A percentile compares a stretch with the other conserved stretches of the same genome.
phyloP scores from a whole-genome alignment of 2,888 invertebrate genomes.

The Ochropleura plecta region DNA sequence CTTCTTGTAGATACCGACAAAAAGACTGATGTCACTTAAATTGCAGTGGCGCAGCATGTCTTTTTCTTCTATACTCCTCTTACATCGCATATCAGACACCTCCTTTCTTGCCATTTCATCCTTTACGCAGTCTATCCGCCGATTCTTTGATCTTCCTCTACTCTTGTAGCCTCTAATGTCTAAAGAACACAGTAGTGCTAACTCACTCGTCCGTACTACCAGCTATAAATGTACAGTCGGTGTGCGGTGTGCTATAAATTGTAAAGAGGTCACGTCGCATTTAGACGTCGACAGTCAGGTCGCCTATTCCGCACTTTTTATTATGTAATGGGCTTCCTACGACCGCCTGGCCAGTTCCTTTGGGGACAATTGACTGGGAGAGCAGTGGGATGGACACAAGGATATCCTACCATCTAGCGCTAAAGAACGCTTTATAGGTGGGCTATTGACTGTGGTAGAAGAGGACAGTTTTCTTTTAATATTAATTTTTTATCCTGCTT shows the following conservation, averaged over 20 bases:
- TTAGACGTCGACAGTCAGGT: slow-evolving; percentile 48
- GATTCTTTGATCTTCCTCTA: neutral
- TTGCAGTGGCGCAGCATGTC: too few species aligned
- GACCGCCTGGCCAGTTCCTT: slow-evolving; percentile 44
- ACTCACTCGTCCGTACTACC: neutral
- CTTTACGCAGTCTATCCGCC: neutral
- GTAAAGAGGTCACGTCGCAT: slow-evolving; percentile 59
- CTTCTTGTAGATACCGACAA: too few species aligned
- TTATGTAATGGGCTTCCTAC: slow-evolving; percentile 61
- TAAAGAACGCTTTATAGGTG: slow-evolving; percentile 3
- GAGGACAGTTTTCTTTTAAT: too few species aligned
- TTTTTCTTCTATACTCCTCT: too few species aligned
- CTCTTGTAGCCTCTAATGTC: neutral
- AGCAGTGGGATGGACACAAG: slow-evolving; percentile 37
- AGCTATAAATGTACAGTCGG: slow-evolving; percentile 40
- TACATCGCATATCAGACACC: neutral
- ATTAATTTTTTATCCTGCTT: neutral
- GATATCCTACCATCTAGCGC: slow-evolving; percentile 17
- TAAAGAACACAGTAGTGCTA: neutral
- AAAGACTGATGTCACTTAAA: too few species aligned
- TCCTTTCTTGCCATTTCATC: neutral
- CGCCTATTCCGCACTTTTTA: slow-evolving; percentile 58
- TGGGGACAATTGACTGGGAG: slow-evolving; percentile 43
- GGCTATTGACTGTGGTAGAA: neutral
- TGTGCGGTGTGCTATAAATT: slow-evolving; percentile 42